Evolutionary conservation across 1,140 invertebrate genomes (phyloP), one percentile per base, ranked within the genome.

Genomic region (Caerostris darwini): DNA sequence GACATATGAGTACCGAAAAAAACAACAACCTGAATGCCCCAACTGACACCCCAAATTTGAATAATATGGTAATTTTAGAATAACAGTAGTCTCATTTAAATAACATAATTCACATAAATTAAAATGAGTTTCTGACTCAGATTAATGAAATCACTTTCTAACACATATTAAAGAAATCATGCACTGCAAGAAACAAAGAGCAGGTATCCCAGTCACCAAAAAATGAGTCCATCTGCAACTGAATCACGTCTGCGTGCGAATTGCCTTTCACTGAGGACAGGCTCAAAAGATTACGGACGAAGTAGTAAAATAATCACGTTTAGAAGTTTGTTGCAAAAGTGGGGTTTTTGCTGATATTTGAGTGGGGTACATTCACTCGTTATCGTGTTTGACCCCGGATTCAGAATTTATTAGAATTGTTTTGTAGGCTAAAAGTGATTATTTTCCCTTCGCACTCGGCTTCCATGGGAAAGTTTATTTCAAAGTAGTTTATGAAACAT

Each of bases 281-380:
- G 8, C 53, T 12, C 12, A 50, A 34, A 12, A 53, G 71, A 53
- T 77, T 12, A 14, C 8, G 34, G 34, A 50, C 34, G 7, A 34
- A 53, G 71, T 14, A 50, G 71, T 77, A 77, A 77, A 77, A 77
- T 19, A 53, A 77, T 77, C 71, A 77, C 71, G 71, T 77, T 77
- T 77, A 12, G 53, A 50, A 77, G 71, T 77, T 77, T 77, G 19
- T 77, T 77, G 71, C 19, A 77, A 50, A 77, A 77, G 53, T 53
- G 71, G 50, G 71, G 19, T 34, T 77, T 77, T 50, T 50, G 53
- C 71, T 12, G 34, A 53, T 50, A 50, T 77, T 77, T 77, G 50
- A 77, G 50, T 77, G 71, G 53, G 71, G 71, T 77, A 12, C 71
- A 77, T 77, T 77, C 71, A 77, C 34, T 50, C 14, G 71, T 77